These are phyloP conservation scores for Tachycineta bicolor DNA, from an alignment of 2,113 vertebrate genomes.

Conservation along the genomic window DNA sequence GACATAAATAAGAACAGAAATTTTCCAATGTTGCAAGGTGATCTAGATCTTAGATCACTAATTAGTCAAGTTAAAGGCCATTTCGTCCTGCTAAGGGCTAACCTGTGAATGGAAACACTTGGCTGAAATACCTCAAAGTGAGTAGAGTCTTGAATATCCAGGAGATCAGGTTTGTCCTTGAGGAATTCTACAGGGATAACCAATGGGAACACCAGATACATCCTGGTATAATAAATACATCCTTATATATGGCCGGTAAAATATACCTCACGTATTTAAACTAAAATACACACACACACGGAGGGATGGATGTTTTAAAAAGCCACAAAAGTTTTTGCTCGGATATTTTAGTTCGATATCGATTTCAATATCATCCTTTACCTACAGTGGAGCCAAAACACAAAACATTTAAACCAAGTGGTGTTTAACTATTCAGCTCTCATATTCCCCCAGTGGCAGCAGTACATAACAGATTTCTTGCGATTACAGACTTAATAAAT, in stretches of 20 bases:
- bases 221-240: background rate
- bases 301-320: background rate
- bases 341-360: background rate
- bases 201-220: background rate
- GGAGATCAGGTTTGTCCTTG: background rate
- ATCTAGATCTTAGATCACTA: background rate
- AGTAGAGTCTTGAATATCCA: background rate
- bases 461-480: slow-evolving; percentile 13
- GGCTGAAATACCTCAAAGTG: background rate
- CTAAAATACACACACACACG: background rate
- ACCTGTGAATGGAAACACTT: background rate
- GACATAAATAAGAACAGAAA: background rate
- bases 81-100: background rate
- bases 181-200: background rate
- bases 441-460: background rate
- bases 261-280: background rate
- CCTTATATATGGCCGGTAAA: background rate
- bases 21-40: background rate
- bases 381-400: background rate
- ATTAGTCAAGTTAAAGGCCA: background rate
- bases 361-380: background rate
- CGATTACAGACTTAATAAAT: slow-evolving; percentile 35
- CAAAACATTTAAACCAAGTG: background rate
- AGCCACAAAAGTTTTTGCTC: background rate
- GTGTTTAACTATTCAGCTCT: background rate